Base-by-base conservation (phyloP, 1,140 invertebrate genomes). In the Drosophila prosaltans region DNA sequence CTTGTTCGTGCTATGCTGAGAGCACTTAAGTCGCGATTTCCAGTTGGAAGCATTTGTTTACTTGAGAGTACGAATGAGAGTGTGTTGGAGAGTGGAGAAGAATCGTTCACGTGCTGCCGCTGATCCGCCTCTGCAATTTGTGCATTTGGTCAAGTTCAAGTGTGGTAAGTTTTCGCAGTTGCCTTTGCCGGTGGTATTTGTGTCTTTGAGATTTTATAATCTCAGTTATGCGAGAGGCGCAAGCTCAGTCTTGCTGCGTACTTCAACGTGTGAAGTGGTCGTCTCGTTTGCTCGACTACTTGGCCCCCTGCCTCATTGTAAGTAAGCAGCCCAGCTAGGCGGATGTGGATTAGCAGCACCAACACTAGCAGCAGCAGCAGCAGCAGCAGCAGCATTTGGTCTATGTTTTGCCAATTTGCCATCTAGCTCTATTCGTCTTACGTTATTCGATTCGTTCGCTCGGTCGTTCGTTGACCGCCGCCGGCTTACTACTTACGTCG, bases 101-200 rank as follows among this genome's bases (percentile, higher is more conserved):
- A 55, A 26, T 41, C 28, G 48, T 66, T 74, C 80, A 74, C 76
- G 80, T 65, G 62, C 76, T 51, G 75, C 59, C 65, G 45, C 21
- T 39, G 32, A 59, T 59, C 57, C 57, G 63, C 78, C 77, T 90
- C 85, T 84, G 84, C 85, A 90, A 90, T 90, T 89, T 84, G 80
- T 90, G 85, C 85, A 89, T 89, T 89, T 89, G 85, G 84, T 89
- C 84, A 89, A 89, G 84, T 89, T 89, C 84, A 89, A 90, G 81
- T 84, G 84, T 89, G 84, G 80, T 79, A 80, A 41, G 57, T 89
- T 76, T 76, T 69, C 61, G 45, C 45, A 51, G 21, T 10, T 51
- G 21, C 65, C 63, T 63, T 59, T 45, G 65, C 78, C 68, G 67
- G 67, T 72, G 45, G 21, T 36, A 7, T 73, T 64, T 72, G 48